A percentile compares a stretch with the other conserved stretches of the same genome.
These are phyloP conservation scores for Amphiprion ocellaris DNA, from an alignment of 2,113 vertebrate genomes.

Conservation along the genomic window DNA sequence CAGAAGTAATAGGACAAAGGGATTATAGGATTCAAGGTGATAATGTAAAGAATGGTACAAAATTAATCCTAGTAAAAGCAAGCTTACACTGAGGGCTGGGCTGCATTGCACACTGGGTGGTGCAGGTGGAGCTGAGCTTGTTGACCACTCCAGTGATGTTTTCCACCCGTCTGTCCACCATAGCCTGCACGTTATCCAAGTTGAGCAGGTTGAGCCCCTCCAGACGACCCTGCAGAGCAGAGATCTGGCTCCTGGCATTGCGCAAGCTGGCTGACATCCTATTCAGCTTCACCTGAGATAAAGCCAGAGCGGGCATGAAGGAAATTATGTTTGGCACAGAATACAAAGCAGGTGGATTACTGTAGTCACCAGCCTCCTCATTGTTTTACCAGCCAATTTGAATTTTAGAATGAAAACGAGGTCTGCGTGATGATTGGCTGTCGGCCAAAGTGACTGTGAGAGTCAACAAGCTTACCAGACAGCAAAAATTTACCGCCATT, in stretches of 20 bases:
- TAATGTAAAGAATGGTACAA: background rate
- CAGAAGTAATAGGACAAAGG: background rate
- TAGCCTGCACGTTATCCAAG: conserved; percentile 90
- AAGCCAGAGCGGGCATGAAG: conserved; percentile 31
- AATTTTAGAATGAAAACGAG: conserved; percentile 54
- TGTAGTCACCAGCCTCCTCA: conserved; percentile 47
- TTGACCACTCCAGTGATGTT: conserved; percentile 89
- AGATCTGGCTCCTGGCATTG: conserved; percentile 89
- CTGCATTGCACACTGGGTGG: conserved; percentile 83
- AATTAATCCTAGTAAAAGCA: background rate
- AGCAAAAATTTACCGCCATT: conserved; percentile 46
- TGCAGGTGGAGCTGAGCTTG: conserved; percentile 89
- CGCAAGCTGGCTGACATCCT: conserved; percentile 90
- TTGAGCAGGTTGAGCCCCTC: conserved; percentile 89
- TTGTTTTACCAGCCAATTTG: conserved; percentile 56
- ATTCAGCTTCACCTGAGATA: conserved; percentile 88
- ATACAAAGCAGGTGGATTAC: conserved; percentile 72
- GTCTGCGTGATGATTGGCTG: conserved; percentile 46
- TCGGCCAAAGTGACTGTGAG: conserved; percentile 57
- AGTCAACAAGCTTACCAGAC: conserved; percentile 54
- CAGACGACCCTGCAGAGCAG: conserved; percentile 87
- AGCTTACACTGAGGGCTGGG: conserved; percentile 76
- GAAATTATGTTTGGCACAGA: conserved; percentile 43
- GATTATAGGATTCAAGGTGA: background rate
- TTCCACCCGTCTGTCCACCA: conserved; percentile 89